Conservation (phyloP, 2,113 vertebrate species). For the Apus apus region DNA sequence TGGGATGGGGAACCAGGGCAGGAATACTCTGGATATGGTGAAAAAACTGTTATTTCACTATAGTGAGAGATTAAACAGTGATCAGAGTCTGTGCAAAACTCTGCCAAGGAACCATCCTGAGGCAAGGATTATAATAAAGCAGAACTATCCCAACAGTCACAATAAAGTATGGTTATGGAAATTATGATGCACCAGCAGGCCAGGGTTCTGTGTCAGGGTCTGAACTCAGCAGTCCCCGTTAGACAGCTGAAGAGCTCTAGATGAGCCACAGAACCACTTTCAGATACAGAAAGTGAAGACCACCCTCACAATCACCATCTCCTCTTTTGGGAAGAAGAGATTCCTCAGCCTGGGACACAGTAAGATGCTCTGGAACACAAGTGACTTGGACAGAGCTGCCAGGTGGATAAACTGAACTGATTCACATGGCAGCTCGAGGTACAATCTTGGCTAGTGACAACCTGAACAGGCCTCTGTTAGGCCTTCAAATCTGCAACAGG, state of each 20-base stretch:
- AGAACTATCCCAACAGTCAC: neutral
- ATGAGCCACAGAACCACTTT: neutral
- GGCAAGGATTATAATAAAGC: neutral
- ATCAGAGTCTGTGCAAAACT: neutral
- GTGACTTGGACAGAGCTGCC: neutral
- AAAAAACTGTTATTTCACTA: too few relatives aligned
- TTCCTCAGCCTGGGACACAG: neutral
- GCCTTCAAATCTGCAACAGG: neutral
- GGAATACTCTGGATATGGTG: neutral
- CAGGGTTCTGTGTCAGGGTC: neutral
- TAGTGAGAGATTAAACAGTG: neutral
- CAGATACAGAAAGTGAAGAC: neutral
- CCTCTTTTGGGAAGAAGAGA: neutral
- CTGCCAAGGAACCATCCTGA: rapidly evolving
- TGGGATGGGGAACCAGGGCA: neutral
- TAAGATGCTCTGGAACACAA: neutral
- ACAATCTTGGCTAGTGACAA: neutral
- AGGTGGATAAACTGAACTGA: neutral
- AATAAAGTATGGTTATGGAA: rapidly evolving
- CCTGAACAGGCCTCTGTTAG: neutral
- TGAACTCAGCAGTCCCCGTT: neutral
- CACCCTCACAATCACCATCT: neutral
- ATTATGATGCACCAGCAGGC: neutral
- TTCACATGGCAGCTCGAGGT: neutral
- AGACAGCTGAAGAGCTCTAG: neutral